Evolutionary conservation across 2,888 invertebrate species (phyloP).

Genomic region (Coelopa pilipes): DNA sequence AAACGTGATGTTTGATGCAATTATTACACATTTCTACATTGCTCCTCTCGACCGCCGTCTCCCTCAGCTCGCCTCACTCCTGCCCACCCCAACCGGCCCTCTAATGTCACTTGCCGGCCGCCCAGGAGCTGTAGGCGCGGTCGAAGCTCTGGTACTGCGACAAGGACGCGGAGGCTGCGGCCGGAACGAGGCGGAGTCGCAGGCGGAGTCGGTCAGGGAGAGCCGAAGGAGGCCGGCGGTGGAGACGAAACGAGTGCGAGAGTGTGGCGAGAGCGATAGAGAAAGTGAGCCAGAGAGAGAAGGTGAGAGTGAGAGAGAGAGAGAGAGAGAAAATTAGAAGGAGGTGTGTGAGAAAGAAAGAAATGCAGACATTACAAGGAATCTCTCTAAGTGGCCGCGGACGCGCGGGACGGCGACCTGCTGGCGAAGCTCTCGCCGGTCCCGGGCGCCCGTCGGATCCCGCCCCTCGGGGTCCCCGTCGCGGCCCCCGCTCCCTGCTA

Average conservation of each 20-base stretch:
- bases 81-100: neutral
- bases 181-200: conserved; percentile 32
- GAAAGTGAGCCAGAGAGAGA: conserved; percentile 41
- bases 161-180: conserved; percentile 65
- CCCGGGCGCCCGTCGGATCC: no score
- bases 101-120: conserved; percentile 56
- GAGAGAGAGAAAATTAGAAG: conserved; percentile 33
- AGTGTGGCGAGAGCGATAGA: conserved; percentile 47
- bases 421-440: neutral
- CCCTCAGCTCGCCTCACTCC: neutral
- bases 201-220: conserved; percentile 40
- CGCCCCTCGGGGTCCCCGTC: conserved; percentile 1
- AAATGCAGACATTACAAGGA: conserved; percentile 33
- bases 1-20: neutral
- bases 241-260: conserved; percentile 1
- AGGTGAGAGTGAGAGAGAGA: neutral
- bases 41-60: conserved; percentile 17
- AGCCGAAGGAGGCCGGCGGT: neutral
- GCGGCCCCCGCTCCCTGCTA: conserved; percentile 53
- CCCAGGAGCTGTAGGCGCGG: conserved; percentile 63
- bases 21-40: neutral
- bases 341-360: conserved; percentile 49
- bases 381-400: neutral
- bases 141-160: conserved; percentile 67
- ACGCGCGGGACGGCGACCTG: no score